Percentiles rank a stretch among this genome's conserved stretches.
Conservation (phyloP, 2,888 invertebrate genomes). For the Encarsia formosa region DNA sequence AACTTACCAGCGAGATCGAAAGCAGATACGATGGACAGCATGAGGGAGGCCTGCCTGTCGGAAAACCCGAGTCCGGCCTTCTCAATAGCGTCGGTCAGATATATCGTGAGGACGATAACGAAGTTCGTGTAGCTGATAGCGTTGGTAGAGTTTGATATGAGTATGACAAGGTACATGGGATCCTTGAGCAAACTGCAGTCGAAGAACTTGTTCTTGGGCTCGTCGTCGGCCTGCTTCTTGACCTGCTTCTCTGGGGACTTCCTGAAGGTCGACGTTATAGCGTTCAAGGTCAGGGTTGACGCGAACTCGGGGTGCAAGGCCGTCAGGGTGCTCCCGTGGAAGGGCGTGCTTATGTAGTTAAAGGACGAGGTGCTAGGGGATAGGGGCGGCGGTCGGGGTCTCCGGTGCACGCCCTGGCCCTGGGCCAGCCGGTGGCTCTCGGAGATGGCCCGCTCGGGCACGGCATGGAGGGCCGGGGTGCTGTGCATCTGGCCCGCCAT, state of each 20-base stretch:
- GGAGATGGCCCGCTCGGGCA: conserved; percentile 62
- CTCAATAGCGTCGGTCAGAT: no score
- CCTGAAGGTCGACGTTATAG: conserved; percentile 59
- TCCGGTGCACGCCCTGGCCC: conserved; percentile 29
- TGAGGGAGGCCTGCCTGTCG: conserved; percentile 66
- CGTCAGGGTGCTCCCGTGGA: conserved; percentile 78
- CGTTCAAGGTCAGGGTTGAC: conserved; percentile 72
- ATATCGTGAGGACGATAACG: conserved; percentile 74
- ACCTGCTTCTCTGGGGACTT: conserved; percentile 40
- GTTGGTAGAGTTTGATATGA: conserved; percentile 80
- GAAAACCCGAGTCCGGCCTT: conserved; percentile 60
- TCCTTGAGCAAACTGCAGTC: conserved; percentile 71
- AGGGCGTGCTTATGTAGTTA: conserved; percentile 79
- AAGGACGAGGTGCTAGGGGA: conserved; percentile 79
- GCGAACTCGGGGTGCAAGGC: conserved; percentile 70
- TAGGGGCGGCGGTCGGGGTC: conserved; percentile 54
- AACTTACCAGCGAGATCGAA: conserved; percentile 69
- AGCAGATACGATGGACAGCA: conserved; percentile 76
- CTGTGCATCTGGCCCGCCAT: conserved; percentile 59
- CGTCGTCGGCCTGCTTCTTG: conserved; percentile 44
- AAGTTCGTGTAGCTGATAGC: conserved; percentile 86
- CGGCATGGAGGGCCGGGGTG: conserved; percentile 64
- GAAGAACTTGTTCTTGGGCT: conserved; percentile 61
- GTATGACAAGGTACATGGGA: conserved; percentile 75
- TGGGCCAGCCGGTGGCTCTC: conserved; percentile 34